These are phyloP conservation scores for Myripristis murdjan DNA, from an alignment of 2,797 vertebrate species.

Conservation along the genomic window DNA sequence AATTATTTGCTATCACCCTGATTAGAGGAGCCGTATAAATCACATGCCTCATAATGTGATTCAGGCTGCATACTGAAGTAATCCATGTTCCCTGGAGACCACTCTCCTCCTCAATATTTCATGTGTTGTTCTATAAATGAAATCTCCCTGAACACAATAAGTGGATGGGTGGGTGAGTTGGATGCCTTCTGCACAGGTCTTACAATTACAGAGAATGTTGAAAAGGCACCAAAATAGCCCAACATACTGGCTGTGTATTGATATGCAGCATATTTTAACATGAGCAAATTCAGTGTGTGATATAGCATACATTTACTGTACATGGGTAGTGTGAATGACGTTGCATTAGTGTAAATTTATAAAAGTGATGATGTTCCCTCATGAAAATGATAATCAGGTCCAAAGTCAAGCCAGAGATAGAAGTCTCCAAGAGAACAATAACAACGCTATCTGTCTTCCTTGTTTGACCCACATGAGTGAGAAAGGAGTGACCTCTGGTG, in stretches of 20 bases:
- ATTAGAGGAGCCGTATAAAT: constrained; percentile 34
- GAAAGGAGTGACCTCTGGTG: constrained; percentile 70
- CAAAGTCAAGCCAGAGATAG: background rate
- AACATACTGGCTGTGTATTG: background rate
- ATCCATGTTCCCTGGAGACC: constrained; percentile 33
- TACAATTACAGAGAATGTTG: background rate
- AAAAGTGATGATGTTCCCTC: background rate
- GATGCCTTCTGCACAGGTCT: constrained; percentile 11
- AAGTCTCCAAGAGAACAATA: too few relatives aligned
- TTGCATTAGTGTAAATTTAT: background rate
- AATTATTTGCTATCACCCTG: constrained; percentile 30
- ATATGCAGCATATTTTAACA: background rate
- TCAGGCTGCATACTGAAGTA: constrained; percentile 54
- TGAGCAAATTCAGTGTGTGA: background rate
- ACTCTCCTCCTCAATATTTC: constrained; percentile 61
- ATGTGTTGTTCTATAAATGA: constrained; percentile 62
- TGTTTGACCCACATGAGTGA: background rate
- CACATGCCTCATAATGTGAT: constrained; percentile 47
- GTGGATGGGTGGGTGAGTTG: constrained; percentile 16
- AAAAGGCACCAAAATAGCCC: background rate
- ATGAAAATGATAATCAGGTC: background rate
- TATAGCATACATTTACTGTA: background rate
- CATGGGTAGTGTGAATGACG: background rate
- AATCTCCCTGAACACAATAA: constrained; percentile 41
- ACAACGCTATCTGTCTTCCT: background rate